Evolutionary conservation across 2,888 invertebrate species (phyloP).

Genomic region (Scrobipalpa atriplicella): DNA sequence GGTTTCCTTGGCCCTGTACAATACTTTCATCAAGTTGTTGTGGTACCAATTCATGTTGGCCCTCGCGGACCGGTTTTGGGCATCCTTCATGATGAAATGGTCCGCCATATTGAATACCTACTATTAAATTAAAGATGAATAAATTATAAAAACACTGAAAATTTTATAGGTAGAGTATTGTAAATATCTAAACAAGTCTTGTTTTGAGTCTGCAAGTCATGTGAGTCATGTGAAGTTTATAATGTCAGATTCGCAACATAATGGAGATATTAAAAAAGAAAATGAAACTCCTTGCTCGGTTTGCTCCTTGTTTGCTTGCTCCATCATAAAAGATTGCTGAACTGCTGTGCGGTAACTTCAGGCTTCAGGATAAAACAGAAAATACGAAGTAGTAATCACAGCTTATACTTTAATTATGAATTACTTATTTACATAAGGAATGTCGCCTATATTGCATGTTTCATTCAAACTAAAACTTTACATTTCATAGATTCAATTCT

Average conservation of each 20-base stretch:
- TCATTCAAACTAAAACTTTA: background rate
- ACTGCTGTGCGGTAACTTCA: too few relatives aligned
- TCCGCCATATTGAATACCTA: background rate
- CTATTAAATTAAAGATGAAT: background rate
- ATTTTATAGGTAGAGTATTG: too few relatives aligned
- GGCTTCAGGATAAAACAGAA: too few relatives aligned
- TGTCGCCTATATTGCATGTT: background rate
- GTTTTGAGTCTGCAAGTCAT: too few relatives aligned
- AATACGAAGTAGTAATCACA: background rate
- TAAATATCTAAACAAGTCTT: too few relatives aligned
- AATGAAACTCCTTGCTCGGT: too few relatives aligned
- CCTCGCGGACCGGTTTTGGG: constrained; percentile 44
- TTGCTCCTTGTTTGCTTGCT: too few relatives aligned
- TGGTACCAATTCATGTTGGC: constrained; percentile 64
- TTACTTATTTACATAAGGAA: background rate
- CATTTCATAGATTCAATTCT: constrained; percentile 62
- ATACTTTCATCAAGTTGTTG: constrained; percentile 54
- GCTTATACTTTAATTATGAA: background rate
- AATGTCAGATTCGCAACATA: too few relatives aligned
- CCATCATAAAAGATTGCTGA: too few relatives aligned
- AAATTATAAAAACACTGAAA: background rate
- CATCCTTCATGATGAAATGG: constrained; percentile 52
- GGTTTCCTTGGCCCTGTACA: constrained; percentile 65
- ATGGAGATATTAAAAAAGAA: too few relatives aligned
- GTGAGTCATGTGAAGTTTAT: too few relatives aligned